Conservation (phyloP, 2,888 invertebrate species). For the Drosophila rellima region DNA sequence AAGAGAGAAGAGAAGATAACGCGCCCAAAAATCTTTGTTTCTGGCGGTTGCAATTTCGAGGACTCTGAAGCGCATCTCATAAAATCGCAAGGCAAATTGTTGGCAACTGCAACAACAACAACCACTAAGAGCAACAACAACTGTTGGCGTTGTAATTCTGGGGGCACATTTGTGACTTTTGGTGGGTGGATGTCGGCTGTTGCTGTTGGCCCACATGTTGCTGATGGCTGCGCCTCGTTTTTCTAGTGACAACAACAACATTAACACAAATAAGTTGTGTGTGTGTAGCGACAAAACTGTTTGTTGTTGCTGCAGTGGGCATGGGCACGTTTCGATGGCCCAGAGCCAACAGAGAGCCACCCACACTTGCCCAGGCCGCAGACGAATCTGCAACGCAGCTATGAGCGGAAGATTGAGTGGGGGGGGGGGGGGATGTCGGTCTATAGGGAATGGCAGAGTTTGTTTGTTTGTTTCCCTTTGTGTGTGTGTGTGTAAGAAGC, state of each 20-base stretch:
- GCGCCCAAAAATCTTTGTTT: constrained; percentile 42
- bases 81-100: constrained; percentile 60
- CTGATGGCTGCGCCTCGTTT: constrained; percentile 52
- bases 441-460: constrained; percentile 38
- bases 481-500: constrained; percentile 34
- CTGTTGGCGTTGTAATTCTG: constrained; percentile 47
- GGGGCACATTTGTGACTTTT: constrained; percentile 67
- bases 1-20: constrained; percentile 38
- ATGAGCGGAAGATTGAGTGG: too few relatives aligned
- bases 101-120: constrained; percentile 24
- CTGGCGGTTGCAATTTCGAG: constrained; percentile 29
- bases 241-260: constrained; percentile 31
- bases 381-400: constrained; percentile 20
- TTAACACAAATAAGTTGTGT: not conserved
- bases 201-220: constrained; percentile 58
- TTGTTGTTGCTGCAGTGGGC: constrained; percentile 43
- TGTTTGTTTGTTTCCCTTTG: constrained; percentile 15
- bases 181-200: constrained; percentile 49
- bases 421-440: not conserved
- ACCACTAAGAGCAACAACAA: not conserved
- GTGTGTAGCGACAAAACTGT: constrained; percentile 60
- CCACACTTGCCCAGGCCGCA: constrained; percentile 52
- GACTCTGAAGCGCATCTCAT: constrained; percentile 46
- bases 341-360: constrained; percentile 66
- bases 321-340: constrained; percentile 72